Base-by-base conservation (phyloP, 2,797 vertebrate species). In the Danio kyathit region DNA sequence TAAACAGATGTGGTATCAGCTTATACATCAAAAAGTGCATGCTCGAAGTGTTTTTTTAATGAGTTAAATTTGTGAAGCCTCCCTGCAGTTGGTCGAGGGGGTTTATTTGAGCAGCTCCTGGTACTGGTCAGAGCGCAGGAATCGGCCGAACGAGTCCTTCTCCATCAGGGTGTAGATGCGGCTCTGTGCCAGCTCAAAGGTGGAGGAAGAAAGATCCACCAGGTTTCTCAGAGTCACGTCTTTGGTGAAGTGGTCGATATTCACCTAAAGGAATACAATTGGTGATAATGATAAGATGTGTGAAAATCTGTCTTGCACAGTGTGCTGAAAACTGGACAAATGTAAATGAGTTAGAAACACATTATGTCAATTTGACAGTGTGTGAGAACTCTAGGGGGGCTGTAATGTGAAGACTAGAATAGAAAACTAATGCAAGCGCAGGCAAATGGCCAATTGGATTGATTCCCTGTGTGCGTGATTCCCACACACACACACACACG, bases 241-340 rank as follows among this genome's bases (percentile, higher is more conserved):
- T 89, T 96, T 99, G 84, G 98, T 99, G 93, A 95, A 93, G 86
- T 99, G 96, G 83, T 99, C 97, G 0, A 99, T 98, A 87, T 99
- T 99, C 83, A 99, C 97, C 98, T 99, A 66, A 52, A 72, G 54
- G 80, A 7, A 64, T 7, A 0, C 43, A 16, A 29, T 69, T 10
- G 43, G 17, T 5, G 21, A 13, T 17, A 38, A 83, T 9, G 43
- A 66, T 48, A n/a, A 61, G 70, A 38, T 19, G 5, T 49, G 12
- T 17, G 6, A 16, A 17, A 51, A 38, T 41, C 44, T 46, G 11
- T 44, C 19, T 21, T 19, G 57, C 14, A 10, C 12, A 67, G 71
- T 8, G 43, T 79, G 12, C 8, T 41, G 48, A 29, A 60, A 21
- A 71, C 4, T 63, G 77, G 7, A 56, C 69, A 65, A 48, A 46